Base-by-base conservation (phyloP, 1,140 invertebrate genomes). In the Drosophila bocki region DNA sequence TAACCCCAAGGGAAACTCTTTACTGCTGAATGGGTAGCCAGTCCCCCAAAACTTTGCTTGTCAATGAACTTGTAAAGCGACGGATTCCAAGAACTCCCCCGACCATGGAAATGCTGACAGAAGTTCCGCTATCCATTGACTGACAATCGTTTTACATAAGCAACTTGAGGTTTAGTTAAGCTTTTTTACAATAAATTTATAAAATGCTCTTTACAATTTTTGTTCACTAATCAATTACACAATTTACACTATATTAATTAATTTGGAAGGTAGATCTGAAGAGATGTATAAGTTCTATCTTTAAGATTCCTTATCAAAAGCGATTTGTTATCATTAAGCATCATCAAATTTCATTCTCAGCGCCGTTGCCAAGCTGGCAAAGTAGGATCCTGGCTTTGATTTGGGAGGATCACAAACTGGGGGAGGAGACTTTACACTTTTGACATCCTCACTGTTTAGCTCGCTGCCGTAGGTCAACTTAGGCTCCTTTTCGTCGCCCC, bases 11-110 rank as follows among this genome's bases (percentile, higher is more conserved):
- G 17, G 6, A 39, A 26, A 26, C 35, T 62, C 33, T 53, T 37
- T 47, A 50, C 32, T 60, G 60, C 68, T 74, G 61, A 80, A 78
- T 39, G 68, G 37, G 13, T 59, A 54, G 51, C 42, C 29, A 53
- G 29, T 19, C 11, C 32, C 26, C 35, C 53, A 51, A 48, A 58
- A 29, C 8, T 1, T 6, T 0, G 50, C 26, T 81, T 81, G 78
- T 81, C 78, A 81, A 80, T 81, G 78, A 81, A 81, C 78, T 81
- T 81, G 69, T 53, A 53, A 41, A 48, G 17, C 22, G 11, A 26
- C 8, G 7, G 47, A 57, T 80, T 80, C 78, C 51, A 37, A 48
- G 78, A 80, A 81, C 39, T 61, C 47, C 19, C 44, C 59, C 48
- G 54, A 32, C 56, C 26, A 41, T 8, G 22, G 48, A 75, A 80